These are phyloP conservation scores for Parauchenoglanis punctatus DNA, from an alignment of 2,797 vertebrate genomes.

Conservation along the genomic window DNA sequence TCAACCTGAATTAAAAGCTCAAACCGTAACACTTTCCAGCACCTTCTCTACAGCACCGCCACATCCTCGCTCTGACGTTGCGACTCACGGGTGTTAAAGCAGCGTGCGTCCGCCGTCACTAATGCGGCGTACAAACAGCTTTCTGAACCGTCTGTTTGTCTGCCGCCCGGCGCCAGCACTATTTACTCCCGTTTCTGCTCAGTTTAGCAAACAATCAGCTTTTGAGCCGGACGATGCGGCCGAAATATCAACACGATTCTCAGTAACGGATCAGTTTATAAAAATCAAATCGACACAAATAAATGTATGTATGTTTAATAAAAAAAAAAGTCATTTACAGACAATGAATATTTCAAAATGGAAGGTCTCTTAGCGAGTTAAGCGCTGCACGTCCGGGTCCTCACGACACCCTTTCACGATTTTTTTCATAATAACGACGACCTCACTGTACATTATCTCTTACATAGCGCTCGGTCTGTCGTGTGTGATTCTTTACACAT, in stretches of 20 bases:
- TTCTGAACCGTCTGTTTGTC: not conserved
- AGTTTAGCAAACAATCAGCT: not conserved
- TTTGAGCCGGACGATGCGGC: not conserved
- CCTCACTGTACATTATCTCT: no score
- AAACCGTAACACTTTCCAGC: not conserved
- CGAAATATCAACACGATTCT: not conserved
- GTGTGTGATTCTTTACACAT: no score
- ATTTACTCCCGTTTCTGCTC: not conserved
- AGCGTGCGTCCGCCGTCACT: slow-evolving; percentile 39
- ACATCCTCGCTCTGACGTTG: not conserved
- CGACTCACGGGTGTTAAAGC: not conserved
- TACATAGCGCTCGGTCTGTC: no score
- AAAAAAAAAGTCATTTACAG: not conserved
- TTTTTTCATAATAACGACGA: no score
- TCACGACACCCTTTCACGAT: no score
- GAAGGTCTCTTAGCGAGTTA: no score
- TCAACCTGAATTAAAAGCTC: not conserved
- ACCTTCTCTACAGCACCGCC: not conserved
- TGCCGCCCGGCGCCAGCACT: not conserved
- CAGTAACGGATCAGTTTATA: not conserved
- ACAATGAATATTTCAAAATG: not conserved
- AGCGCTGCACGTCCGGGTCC: no score
- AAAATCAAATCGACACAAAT: not conserved
- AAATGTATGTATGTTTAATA: not conserved
- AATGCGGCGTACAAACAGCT: slow-evolving; percentile 42